Evolutionary conservation across 2,113 vertebrate species (phyloP), one percentile per base, ranked within the genome.

Genomic region (Cariama cristata): DNA sequence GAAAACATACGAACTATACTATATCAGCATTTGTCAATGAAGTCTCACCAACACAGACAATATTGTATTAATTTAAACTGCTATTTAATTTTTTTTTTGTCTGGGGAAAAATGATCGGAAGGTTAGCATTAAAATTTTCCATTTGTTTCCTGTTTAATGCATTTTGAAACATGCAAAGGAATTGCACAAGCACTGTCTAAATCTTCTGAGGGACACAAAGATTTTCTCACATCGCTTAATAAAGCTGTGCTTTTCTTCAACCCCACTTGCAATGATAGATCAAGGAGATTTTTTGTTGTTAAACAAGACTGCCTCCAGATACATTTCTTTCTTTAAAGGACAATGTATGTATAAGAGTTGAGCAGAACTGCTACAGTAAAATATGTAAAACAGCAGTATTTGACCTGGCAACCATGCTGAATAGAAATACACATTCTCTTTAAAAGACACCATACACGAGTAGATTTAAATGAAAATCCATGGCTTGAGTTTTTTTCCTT

Each of bases 231-330:
- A 81, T 50, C 24, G 32, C 75, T 91, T 84, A 80, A 72, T 56
- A 71, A 96, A 96, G 45, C 58, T 67, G 42, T 93, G 67, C 56
- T 93, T 94, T 96, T 53, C 33, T 66, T 90, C 63, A 95, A 68
- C 12, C 26, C 53, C 74, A 66, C 33, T 30, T 95, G 20, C 89
- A 96, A 80, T 79, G 74, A 81, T 53, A 94, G 68, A 84, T 92
- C 58, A 89, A 94, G 80, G 80, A 89, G 79, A 87, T 45, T 75
- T 72, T 86, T 86, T 32, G 10, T 50, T 76, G 58, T 80, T 94
- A 90, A 89, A 81, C 82, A 96, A 21, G 24, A 62, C 26, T 94
- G 44, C 58, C 73, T 91, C 68, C 47, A 88, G 83, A 95, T 81
- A 84, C 6, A 33, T 33, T 74, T 64, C 20, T 84, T 79, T 76